Evolutionary conservation across 2,113 vertebrate species (phyloP).

Genomic region (Columba livia): DNA sequence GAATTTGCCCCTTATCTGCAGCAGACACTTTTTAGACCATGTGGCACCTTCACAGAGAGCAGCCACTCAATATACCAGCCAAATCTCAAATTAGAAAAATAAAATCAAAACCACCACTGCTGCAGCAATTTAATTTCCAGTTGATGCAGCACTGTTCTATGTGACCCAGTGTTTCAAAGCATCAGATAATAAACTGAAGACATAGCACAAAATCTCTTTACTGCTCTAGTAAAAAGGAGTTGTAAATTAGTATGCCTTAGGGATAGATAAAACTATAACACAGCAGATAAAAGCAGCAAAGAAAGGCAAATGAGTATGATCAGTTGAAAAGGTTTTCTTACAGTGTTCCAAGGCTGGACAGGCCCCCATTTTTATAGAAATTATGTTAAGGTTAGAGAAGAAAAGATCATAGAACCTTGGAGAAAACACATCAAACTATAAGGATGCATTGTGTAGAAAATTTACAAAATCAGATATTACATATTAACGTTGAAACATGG

Average conservation of each 20-base stretch:
- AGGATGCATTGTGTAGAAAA: too few relatives aligned
- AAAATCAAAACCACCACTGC: too few relatives aligned
- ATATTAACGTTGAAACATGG: too few relatives aligned
- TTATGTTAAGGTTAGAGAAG: background rate
- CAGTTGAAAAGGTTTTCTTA: background rate
- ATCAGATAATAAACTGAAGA: constrained; percentile 17
- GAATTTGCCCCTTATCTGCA: background rate
- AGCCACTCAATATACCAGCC: background rate
- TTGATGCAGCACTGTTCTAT: background rate
- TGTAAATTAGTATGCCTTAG: constrained; percentile 5
- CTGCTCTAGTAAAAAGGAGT: background rate
- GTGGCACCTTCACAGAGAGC: background rate
- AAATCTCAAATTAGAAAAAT: background rate
- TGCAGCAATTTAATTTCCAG: background rate
- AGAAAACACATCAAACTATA: too few relatives aligned
- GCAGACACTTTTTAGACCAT: background rate
- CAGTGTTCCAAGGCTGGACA: background rate
- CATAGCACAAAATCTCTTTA: constrained; percentile 22
- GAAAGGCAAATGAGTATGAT: background rate
- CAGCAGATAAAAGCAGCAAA: constrained; percentile 1
- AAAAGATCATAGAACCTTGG: too few relatives aligned
- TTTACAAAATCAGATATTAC: too few relatives aligned
- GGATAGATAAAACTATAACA: background rate
- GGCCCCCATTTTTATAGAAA: background rate
- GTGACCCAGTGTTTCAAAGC: background rate